These are phyloP conservation scores for Trachythela sp. DNA, from an alignment of 64 coral and sea anemone genomes.

Conservation along the genomic window DNA sequence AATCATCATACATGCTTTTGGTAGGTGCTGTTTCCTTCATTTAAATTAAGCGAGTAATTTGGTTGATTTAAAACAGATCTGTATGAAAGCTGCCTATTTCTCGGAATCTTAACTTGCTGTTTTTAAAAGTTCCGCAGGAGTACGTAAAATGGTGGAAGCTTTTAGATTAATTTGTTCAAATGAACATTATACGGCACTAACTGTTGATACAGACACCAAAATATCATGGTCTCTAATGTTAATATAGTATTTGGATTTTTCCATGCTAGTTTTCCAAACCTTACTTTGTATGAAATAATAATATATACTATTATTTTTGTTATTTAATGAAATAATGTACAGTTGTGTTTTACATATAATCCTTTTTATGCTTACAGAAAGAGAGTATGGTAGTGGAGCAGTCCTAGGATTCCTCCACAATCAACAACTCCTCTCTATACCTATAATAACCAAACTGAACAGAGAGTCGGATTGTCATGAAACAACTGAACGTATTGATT, in stretches of 20 bases:
- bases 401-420: background rate
- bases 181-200: too few relatives aligned
- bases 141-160: too few relatives aligned
- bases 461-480: background rate
- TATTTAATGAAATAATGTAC: too few relatives aligned
- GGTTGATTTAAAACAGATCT: background rate
- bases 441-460: background rate
- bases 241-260: too few relatives aligned
- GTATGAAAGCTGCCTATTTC: background rate
- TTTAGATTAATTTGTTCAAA: too few relatives aligned
- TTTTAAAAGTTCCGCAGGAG: too few relatives aligned
- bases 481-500: background rate
- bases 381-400: background rate
- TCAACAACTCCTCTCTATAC: background rate
- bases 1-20: background rate
- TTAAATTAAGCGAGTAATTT: background rate
- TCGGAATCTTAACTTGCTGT: background rate
- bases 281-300: too few relatives aligned
- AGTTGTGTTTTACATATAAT: too few relatives aligned
- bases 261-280: too few relatives aligned
- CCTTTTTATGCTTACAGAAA: background rate
- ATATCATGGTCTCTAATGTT: too few relatives aligned
- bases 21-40: background rate
- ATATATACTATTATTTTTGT: too few relatives aligned
- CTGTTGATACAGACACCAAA: too few relatives aligned